Conservation (phyloP, 2,113 vertebrate species). For the Amia ocellicauda region DNA sequence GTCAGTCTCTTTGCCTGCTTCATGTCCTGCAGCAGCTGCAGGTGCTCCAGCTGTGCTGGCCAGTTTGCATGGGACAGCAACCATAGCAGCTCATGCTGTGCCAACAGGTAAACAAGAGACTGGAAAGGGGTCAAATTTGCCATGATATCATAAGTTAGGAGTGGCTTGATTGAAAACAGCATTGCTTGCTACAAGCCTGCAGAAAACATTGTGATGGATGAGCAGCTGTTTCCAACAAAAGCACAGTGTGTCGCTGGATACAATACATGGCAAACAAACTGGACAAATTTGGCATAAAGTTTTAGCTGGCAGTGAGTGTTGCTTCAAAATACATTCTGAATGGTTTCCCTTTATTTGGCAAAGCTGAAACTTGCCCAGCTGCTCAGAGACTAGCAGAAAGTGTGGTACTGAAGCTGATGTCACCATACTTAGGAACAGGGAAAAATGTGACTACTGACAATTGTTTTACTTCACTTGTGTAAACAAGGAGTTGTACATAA, state of each 20-base stretch:
- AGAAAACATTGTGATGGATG: too few species aligned
- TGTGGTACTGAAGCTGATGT: constrained; percentile 18
- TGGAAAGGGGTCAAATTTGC: constrained; percentile 11
- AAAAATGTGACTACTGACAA: constrained; percentile 26
- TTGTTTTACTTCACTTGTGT: constrained; percentile 15
- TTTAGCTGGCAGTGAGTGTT: constrained; percentile 25
- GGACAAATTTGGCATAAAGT: constrained; percentile 26
- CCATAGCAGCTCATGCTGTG: too few species aligned
- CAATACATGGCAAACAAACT: constrained; percentile 25
- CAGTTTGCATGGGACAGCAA: too few species aligned
- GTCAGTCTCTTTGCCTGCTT: too few species aligned
- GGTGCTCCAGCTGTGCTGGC: too few species aligned
- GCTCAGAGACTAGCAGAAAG: constrained; percentile 6
- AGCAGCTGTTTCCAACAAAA: constrained; percentile 21
- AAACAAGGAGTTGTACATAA: constrained; percentile 17
- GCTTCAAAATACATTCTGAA: constrained; percentile 20
- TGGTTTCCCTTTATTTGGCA: constrained; percentile 11
- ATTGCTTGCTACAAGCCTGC: constrained; percentile 11
- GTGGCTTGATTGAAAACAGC: constrained; percentile 2
- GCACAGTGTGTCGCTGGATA: not conserved
- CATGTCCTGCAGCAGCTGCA: too few species aligned
- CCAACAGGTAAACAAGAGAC: too few species aligned
- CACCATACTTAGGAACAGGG: constrained; percentile 23
- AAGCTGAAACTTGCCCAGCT: constrained; percentile 7
- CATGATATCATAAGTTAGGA: constrained; percentile 1